Percentiles rank a stretch among this genome's conserved stretches.
These are phyloP conservation scores for Halcyon smyrnensis DNA, from an alignment of 2,797 vertebrate species.

Conservation along the genomic window DNA sequence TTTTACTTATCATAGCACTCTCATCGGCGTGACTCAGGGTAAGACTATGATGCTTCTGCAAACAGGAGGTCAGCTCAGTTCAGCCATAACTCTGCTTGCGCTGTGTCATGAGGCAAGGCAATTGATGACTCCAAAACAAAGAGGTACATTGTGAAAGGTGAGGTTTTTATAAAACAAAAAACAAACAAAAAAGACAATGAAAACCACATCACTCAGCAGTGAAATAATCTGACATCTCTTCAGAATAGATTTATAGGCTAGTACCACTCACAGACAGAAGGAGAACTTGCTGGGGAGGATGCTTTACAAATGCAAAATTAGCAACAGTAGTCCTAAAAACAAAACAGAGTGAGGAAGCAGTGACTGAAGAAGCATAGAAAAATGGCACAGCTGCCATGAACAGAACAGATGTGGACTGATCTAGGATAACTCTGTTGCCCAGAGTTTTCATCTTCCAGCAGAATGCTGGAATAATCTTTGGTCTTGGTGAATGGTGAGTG, in stretches of 20 bases:
- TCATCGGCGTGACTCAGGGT: not conserved
- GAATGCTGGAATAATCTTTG: not conserved
- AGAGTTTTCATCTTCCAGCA: not conserved
- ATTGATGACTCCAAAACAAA: not conserved
- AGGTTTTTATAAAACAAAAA: not conserved
- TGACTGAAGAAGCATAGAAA: not conserved
- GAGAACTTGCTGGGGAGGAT: not conserved
- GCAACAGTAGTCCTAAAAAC: not conserved
- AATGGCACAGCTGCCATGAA: not conserved
- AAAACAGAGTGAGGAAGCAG: not conserved
- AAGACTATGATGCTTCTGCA: not conserved
- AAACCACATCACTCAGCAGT: not conserved
- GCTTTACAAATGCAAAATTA: constrained; percentile 10
- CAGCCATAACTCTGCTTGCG: not conserved
- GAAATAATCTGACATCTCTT: constrained; percentile 10
- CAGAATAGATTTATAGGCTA: not conserved
- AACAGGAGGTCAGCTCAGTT: not conserved
- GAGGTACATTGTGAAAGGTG: not conserved
- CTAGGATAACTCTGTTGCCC: not conserved
- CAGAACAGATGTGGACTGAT: not conserved
- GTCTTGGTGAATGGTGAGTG: not conserved
- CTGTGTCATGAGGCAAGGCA: not conserved
- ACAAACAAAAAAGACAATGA: not conserved
- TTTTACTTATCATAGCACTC: not conserved
- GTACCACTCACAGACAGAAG: not conserved